Percentiles rank a stretch among this genome's conserved stretches.
Evolutionary conservation across 1,140 invertebrate genomes (phyloP).

Genomic region (Papilio machaon): DNA sequence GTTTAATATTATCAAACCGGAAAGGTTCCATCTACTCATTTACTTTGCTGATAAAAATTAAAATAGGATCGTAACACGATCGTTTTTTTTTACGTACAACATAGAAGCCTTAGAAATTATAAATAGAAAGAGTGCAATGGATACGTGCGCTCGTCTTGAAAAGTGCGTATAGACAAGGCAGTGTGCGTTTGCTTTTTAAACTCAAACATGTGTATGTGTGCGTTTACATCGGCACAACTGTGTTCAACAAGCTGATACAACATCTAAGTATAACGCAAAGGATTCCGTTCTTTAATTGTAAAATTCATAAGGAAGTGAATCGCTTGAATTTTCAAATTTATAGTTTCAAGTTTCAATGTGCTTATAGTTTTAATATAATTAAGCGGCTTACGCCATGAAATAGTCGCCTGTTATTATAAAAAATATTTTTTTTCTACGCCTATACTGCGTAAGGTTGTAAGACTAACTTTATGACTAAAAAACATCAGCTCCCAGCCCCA

Average conservation of each 20-base stretch:
- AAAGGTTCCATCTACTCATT: background rate
- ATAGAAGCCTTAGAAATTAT: conserved; percentile 29
- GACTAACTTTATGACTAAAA: conserved; percentile 4
- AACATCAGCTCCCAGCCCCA: background rate
- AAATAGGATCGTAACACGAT: background rate
- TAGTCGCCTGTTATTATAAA: conserved; percentile 38
- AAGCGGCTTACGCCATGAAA: conserved; percentile 31
- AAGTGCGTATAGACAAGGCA: conserved; percentile 38
- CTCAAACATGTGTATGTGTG: conserved; percentile 35
- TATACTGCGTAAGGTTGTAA: background rate
- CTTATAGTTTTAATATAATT: conserved; percentile 40
- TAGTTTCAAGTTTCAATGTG: conserved; percentile 38
- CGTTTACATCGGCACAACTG: conserved; percentile 32
- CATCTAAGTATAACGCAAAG: conserved; percentile 26
- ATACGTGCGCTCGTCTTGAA: conserved; percentile 32
- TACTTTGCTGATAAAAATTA: background rate
- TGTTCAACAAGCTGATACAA: conserved; percentile 39
- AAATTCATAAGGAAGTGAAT: background rate
- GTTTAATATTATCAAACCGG: too few relatives aligned
- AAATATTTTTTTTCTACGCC: conserved; percentile 27
- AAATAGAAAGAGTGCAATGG: conserved; percentile 20
- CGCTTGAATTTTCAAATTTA: background rate
- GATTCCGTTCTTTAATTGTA: background rate
- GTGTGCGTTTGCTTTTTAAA: conserved; percentile 40
- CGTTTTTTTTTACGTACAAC: background rate